Evolutionary conservation across 2,113 vertebrate genomes (phyloP).

Genomic region (Gobiocypris rarus): DNA sequence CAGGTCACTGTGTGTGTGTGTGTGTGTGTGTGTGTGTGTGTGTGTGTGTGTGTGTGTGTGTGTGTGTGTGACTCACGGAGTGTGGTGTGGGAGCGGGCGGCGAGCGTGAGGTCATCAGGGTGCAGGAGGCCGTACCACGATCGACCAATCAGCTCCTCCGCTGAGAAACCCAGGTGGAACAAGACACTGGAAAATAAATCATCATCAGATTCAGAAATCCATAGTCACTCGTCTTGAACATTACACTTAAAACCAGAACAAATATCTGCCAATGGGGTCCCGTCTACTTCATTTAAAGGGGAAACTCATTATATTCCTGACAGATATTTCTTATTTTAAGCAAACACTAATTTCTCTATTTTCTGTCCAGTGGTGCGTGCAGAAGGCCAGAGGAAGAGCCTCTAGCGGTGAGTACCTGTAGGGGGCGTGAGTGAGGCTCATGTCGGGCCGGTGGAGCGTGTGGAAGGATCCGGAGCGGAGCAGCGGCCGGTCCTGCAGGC

Average conservation of each 20-base stretch:
- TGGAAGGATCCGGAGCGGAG: constrained; percentile 63
- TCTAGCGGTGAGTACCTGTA: constrained; percentile 63
- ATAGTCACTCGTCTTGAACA: background rate
- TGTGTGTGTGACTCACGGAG: constrained; percentile 73
- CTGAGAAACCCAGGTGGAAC: constrained; percentile 77
- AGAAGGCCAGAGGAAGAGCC: too few species aligned
- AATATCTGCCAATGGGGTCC: too few species aligned
- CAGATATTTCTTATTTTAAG: too few species aligned
- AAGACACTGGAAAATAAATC: constrained; percentile 70
- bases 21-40: too few species aligned
- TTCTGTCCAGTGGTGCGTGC: too few species aligned
- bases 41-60: too few species aligned
- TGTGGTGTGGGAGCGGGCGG: constrained; percentile 70
- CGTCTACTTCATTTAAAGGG: too few species aligned
- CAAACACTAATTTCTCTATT: too few species aligned
- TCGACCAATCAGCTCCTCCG: constrained; percentile 74
- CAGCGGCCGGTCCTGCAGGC: background rate
- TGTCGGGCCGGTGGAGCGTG: constrained; percentile 77
- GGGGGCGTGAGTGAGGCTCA: constrained; percentile 73
- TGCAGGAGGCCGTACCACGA: constrained; percentile 87
- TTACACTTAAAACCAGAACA: too few species aligned
- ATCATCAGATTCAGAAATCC: background rate
- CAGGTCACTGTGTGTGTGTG: too few species aligned
- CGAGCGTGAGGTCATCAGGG: constrained; percentile 74
- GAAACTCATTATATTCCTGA: too few species aligned